phyloP scores from a whole-genome alignment of 2,797 vertebrate species.

The Philypnodon macrostomus region DNA sequence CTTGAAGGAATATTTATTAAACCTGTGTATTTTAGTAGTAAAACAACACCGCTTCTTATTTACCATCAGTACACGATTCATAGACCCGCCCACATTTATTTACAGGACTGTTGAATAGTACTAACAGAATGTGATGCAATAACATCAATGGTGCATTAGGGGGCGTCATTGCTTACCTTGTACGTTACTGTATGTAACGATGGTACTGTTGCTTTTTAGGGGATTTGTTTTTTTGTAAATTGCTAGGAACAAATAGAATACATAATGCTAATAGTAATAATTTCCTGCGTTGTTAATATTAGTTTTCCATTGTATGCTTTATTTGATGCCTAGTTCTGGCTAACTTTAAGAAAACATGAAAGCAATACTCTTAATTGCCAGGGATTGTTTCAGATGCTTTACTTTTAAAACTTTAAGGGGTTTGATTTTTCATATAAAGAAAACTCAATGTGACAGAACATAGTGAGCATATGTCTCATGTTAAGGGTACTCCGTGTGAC shows the following conservation, averaged over 20 bases:
- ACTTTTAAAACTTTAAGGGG: constrained; percentile 6
- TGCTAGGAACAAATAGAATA: constrained; percentile 12
- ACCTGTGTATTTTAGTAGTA: constrained; percentile 32
- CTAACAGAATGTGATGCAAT: constrained; percentile 57
- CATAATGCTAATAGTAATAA: constrained; percentile 28
- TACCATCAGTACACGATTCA: constrained; percentile 13
- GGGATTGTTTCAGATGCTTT: constrained; percentile 9
- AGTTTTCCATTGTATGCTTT: constrained; percentile 25
- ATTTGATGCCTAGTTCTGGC: not conserved
- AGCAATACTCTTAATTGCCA: constrained; percentile 41
- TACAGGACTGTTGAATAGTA: constrained; percentile 10
- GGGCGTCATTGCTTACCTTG: constrained; percentile 50
- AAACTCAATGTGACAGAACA: no score
- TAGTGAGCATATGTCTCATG: no score
- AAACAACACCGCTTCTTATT: constrained; percentile 12
- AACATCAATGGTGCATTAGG: constrained; percentile 49
- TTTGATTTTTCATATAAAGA: not conserved
- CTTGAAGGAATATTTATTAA: constrained; percentile 50
- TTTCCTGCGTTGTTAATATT: constrained; percentile 12
- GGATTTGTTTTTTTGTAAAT: constrained; percentile 2
- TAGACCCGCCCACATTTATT: constrained; percentile 3
- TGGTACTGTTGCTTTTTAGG: not conserved
- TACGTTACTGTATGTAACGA: constrained; percentile 22
- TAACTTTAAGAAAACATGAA: not conserved
- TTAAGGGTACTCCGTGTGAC: constrained; percentile 35